Evolutionary conservation across 2,113 vertebrate genomes (phyloP), one percentile per base, ranked within the genome.

Genomic region (Anarrhichthys ocellatus): DNA sequence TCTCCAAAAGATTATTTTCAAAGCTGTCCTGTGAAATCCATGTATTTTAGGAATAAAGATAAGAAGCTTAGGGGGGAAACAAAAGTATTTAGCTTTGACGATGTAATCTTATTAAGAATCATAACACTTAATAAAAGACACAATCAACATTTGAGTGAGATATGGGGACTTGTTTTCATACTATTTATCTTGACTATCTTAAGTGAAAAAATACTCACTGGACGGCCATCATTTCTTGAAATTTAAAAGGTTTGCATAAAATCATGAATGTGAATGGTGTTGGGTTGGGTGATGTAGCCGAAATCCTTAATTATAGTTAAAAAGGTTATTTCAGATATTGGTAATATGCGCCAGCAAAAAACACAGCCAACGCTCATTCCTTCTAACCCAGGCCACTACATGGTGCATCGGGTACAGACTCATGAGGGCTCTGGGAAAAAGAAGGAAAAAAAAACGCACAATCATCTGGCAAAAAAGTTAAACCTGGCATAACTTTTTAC

Each of bases 1-100:
- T 68, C 29, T 64, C 58, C 24, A 52, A 62, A 22, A 75, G 17
- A 68, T 2, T 46, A 64, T 76, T 73, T 64, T 27, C 6, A 6
- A 42, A 36, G 52, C 4, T 14, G n/a, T 36, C 44, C 44, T 24
- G 29, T 61, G 38, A 61, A 32, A 62, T 32, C 54, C 54, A 56
- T 40, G 36, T 17, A 15, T 62, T 29, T 29, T 59, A 29, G 11
- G 9, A 52, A 22, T 52, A 22, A 52, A 52, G 50, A 52, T 52
- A 52, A 52, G 50, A 52, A 48, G 46, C 46, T 48, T 48, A 48
- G 40, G 40, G 40, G 10, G 40, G 9, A 42, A 50, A 50, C 6
- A 50, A 50, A 38, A 6, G 1, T 38, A 38, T n/a, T 58, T 58
- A 29, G 24, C 56, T 58, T 6, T 29, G 56, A 6, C 24, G 11